These are phyloP conservation scores for Lasius fuliginosus DNA, from an alignment of 2,888 invertebrate genomes.

Conservation along the genomic window DNA sequence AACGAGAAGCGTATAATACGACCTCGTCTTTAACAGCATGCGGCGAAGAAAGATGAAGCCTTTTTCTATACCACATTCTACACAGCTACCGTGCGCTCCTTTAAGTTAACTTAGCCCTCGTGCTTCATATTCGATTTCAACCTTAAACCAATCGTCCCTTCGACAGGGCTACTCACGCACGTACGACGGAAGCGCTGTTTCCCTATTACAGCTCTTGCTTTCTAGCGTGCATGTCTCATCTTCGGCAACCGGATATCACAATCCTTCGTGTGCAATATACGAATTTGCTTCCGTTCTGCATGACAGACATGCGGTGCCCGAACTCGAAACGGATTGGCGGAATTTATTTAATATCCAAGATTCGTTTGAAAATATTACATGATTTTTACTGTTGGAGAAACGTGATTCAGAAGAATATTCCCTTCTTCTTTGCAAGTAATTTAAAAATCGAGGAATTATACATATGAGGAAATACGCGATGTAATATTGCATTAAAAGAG, in stretches of 20 bases:
- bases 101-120: slow-evolving; percentile 79
- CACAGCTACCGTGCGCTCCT: slow-evolving; percentile 78
- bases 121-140: slow-evolving; percentile 83
- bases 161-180: slow-evolving; percentile 74
- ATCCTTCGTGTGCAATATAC: slow-evolving; percentile 54
- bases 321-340: slow-evolving; percentile 2
- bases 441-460: background rate
- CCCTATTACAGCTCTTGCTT: slow-evolving; percentile 61
- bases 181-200: slow-evolving; percentile 66
- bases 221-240: slow-evolving; percentile 52
- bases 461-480: background rate
- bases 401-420: background rate
- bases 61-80: slow-evolving; percentile 70
- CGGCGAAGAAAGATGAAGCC: slow-evolving; percentile 79
- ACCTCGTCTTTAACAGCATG: slow-evolving; percentile 75
- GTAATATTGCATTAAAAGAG: background rate
- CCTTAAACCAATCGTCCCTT: slow-evolving; percentile 63
- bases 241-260: slow-evolving; percentile 58
- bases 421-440: background rate
- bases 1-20: slow-evolving; percentile 57
- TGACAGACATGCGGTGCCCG: background rate
- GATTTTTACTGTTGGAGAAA: slow-evolving; percentile 10
- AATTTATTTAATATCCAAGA: slow-evolving; percentile 24
- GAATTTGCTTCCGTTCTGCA: slow-evolving; percentile 34
- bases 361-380: slow-evolving; percentile 15